Evolutionary conservation across 2,797 vertebrate species (phyloP), one percentile per base, ranked within the genome.

Genomic region (Cuniculus paca): DNA sequence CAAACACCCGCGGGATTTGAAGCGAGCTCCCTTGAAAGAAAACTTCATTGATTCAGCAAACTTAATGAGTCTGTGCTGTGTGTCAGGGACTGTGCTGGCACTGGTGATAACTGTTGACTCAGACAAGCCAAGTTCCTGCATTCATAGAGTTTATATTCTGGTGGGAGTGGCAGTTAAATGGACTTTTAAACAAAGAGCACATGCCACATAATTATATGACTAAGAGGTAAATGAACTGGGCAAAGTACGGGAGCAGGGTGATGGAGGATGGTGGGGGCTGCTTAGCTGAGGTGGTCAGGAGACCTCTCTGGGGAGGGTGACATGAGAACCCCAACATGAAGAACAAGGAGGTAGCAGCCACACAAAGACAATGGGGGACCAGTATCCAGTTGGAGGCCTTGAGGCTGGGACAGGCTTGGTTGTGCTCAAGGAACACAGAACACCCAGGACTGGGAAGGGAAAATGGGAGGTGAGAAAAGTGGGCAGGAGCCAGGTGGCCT

Each of bases 41-140:
- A 48, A 74, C 86, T 52, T 93, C 36, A 7, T 58, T 80, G 85
- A 75, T 91, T 96, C 50, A 70, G 60, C 82, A 82, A 58, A 84
- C 28, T 26, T 14, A 20, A 2, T 52, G 84, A 75, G 39, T 11
- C 34, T 50, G 58, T 56, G n/a, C n/a, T 58, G 0, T 19, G 72
- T 81, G 83, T 88, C 77, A 1, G 42, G n/a, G 52, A 26, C 19
- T 12, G 63, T 63, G 75, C 83, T 39, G 87, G 75, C 60, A 11
- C 34, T 28, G 14, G 70, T 60, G 65, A 12, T 70, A 9, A 54
- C 24, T 39, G 48, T 34, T 86, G 91, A 86, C 39, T 88, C 45
- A 34, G 60, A 79, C 39, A 16, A 63, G 79, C 91, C 74, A 65
- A 24, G 52, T 60, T 52, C n/a, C 63, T 61, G 79, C 54, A 1